Conservation (phyloP, 2,797 vertebrate species). For the Todus mexicanus region DNA sequence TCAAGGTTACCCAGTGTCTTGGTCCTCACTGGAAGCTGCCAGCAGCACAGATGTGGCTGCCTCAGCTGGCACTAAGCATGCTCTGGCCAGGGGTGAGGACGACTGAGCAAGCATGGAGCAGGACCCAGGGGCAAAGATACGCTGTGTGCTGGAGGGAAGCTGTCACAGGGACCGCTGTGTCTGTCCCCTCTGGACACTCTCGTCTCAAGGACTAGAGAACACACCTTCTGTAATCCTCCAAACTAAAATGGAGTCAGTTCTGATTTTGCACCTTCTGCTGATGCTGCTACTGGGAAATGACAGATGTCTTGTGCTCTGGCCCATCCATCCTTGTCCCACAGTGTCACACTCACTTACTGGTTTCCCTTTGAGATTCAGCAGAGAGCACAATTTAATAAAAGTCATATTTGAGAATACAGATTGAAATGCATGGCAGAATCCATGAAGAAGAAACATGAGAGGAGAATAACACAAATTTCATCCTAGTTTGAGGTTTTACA, state of each 20-base stretch:
- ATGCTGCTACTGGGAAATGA: neutral
- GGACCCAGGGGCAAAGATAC: neutral
- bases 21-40: neutral
- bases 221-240: neutral
- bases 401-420: neutral
- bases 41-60: neutral
- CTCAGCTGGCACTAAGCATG: fast-evolving
- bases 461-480: neutral
- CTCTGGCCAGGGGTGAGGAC: neutral
- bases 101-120: fast-evolving
- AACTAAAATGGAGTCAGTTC: neutral
- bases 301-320: neutral
- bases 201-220: neutral
- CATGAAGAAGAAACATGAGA: neutral
- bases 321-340: neutral
- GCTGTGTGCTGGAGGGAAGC: neutral
- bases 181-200: neutral
- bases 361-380: neutral
- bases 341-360: neutral
- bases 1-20: neutral
- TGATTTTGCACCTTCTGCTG: neutral
- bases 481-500: neutral
- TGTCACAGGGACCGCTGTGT: neutral
- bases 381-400: neutral
- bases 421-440: neutral